These are phyloP conservation scores for Forpus xanthops DNA, from an alignment of 2,797 vertebrate genomes.

Conservation along the genomic window DNA sequence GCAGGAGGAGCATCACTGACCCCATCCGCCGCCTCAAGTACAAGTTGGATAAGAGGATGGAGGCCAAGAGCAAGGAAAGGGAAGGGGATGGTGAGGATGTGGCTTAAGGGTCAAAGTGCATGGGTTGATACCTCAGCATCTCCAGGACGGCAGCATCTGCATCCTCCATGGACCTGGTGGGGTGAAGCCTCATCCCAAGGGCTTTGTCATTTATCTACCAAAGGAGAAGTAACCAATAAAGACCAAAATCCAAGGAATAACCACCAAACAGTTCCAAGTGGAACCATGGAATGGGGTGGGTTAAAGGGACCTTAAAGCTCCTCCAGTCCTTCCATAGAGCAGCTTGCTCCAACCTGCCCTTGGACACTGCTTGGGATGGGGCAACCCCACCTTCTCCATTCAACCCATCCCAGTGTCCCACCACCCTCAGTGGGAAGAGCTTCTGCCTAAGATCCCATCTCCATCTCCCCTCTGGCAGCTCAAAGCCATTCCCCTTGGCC, in stretches of 20 bases:
- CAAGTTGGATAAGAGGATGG: conserved; percentile 19
- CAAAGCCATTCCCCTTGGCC: neutral
- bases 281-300: neutral
- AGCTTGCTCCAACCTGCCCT: neutral
- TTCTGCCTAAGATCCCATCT: neutral
- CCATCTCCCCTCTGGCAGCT: neutral
- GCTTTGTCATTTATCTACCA: neutral
- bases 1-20: conserved; percentile 81
- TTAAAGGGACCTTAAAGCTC: neutral
- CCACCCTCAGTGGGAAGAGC: neutral
- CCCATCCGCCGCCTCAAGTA: conserved; percentile 82
- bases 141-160: neutral
- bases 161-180: neutral
- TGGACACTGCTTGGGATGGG: neutral
- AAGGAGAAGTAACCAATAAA: neutral
- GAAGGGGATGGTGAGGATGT: neutral
- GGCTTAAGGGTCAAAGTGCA: neutral
- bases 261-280: neutral
- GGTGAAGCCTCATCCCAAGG: neutral
- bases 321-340: neutral
- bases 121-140: fast-evolving
- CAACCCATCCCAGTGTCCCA: neutral
- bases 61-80: neutral
- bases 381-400: neutral
- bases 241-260: neutral